Percentiles rank a stretch among this genome's conserved stretches.
Evolutionary conservation across 1,140 invertebrate genomes (phyloP).

Genomic region (Bactericera cockerelli): DNA sequence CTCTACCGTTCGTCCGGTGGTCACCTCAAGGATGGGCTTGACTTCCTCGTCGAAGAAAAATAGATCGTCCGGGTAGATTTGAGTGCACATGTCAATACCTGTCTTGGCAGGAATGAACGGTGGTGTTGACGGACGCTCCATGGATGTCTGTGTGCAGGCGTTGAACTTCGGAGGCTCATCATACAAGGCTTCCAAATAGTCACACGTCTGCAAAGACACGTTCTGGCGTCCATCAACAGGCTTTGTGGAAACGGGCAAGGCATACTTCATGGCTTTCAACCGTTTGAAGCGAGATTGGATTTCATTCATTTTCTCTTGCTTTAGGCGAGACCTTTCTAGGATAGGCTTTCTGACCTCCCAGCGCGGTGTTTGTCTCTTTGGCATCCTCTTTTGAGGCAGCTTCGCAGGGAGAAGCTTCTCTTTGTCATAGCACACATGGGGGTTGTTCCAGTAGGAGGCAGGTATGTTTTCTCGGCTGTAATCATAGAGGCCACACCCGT

Average conservation of each 20-base stretch:
- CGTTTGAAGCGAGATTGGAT: no score
- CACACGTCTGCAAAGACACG: neutral
- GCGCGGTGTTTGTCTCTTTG: neutral
- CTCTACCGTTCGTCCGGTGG: slow-evolving; percentile 75
- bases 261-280: neutral
- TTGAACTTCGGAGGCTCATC: slow-evolving; percentile 41
- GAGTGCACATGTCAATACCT: slow-evolving; percentile 62
- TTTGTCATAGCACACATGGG: neutral
- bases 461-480: neutral
- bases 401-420: neutral
- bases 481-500: neutral
- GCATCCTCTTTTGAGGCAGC: neutral
- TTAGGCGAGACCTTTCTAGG: neutral
- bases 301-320: neutral
- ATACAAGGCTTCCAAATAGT: slow-evolving; percentile 13
- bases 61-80: slow-evolving; percentile 77
- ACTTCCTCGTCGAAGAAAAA: slow-evolving; percentile 82
- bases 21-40: slow-evolving; percentile 66
- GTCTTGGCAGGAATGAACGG: slow-evolving; percentile 56
- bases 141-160: slow-evolving; percentile 64
- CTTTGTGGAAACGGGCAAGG: neutral
- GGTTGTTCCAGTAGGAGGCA: slow-evolving; percentile 4
- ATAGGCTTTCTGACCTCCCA: neutral
- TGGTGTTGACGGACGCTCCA: slow-evolving; percentile 59
- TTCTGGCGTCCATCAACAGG: neutral